Percentiles rank a stretch among this genome's conserved stretches.
Evolutionary conservation across 2,113 vertebrate genomes (phyloP).

Genomic region (Acinonyx jubatus): DNA sequence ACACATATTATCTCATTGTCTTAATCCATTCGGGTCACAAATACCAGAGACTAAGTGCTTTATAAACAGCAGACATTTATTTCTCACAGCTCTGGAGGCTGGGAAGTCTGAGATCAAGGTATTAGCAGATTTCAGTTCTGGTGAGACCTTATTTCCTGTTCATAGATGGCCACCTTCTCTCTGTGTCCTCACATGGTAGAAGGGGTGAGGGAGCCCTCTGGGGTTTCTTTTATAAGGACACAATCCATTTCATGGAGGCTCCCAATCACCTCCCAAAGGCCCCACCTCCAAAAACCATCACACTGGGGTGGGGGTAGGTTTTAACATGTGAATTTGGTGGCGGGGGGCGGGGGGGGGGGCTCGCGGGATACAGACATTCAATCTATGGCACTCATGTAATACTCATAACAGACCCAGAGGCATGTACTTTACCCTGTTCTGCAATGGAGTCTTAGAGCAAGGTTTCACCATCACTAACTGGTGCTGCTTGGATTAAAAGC

Average conservation of each 20-base stretch:
- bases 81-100: background rate
- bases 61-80: background rate
- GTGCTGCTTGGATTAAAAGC: background rate
- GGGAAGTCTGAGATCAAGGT: background rate
- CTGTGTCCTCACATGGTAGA: background rate
- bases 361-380: background rate
- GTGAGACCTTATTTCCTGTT: background rate
- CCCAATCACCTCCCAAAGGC: background rate
- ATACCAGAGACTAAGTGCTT: background rate
- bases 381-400: background rate
- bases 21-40: background rate
- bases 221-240: background rate
- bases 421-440: no score
- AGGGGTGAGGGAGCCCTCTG: background rate
- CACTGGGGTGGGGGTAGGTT: background rate
- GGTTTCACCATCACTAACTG: background rate
- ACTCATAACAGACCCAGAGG: background rate
- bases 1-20: background rate
- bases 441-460: background rate
- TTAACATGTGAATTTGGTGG: background rate
- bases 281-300: background rate
- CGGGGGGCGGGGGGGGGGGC: background rate
- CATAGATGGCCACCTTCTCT: rapidly evolving
- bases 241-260: background rate
- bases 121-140: background rate